These are phyloP conservation scores for Dissostichus mawsoni DNA, from an alignment of 2,113 vertebrate species.

Conservation along the genomic window DNA sequence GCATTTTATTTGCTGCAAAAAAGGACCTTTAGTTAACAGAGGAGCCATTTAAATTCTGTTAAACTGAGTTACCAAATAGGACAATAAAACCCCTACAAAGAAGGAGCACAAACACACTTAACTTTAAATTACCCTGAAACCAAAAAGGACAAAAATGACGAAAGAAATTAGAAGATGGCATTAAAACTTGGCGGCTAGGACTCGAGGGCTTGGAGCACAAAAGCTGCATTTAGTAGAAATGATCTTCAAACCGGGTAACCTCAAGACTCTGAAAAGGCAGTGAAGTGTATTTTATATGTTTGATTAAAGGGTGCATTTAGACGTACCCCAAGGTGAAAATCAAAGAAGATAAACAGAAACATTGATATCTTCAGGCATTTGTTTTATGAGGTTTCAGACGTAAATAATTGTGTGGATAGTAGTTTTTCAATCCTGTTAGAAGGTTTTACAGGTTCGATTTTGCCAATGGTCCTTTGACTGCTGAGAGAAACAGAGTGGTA, in stretches of 20 bases:
- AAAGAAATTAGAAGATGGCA: conserved; percentile 49
- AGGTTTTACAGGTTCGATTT: conserved; percentile 8
- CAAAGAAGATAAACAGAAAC: background rate
- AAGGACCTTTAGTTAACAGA: background rate
- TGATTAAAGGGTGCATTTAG: conserved; percentile 36
- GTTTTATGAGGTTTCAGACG: conserved; percentile 33
- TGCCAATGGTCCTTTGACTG: conserved; percentile 24
- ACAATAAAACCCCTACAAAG: conserved; percentile 8
- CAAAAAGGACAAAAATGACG: conserved; percentile 42
- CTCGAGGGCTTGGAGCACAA: conserved; percentile 29
- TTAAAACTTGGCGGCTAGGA: conserved; percentile 38
- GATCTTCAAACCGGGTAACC: conserved; percentile 42
- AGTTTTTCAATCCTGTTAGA: conserved; percentile 20
- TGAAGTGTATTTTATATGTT: conserved; percentile 20
- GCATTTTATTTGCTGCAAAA: background rate
- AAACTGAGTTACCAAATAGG: conserved; percentile 10
- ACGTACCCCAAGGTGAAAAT: background rate
- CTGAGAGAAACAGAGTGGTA: background rate
- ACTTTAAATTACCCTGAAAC: conserved; percentile 34
- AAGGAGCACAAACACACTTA: background rate
- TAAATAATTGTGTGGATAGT: conserved; percentile 33
- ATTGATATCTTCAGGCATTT: background rate
- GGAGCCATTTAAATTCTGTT: conserved; percentile 17
- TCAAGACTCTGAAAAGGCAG: conserved; percentile 14
- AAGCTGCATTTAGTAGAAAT: conserved; percentile 35